Evolutionary conservation across 1,140 invertebrate genomes (phyloP).

Genomic region (Melitaea cinxia): DNA sequence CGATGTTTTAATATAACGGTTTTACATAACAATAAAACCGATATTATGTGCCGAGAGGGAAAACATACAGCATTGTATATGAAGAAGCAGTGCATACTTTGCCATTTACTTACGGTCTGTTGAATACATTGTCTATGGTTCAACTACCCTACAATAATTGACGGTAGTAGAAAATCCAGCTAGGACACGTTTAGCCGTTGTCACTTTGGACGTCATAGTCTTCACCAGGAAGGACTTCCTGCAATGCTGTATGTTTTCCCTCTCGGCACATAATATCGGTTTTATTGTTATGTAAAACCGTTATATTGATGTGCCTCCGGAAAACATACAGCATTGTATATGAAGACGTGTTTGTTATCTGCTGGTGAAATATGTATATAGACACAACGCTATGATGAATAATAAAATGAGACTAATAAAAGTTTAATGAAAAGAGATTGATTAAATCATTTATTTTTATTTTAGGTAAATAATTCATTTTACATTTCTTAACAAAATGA

Average conservation of each 20-base stretch:
- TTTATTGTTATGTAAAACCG: not conserved
- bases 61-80: not conserved
- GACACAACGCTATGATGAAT: conserved; percentile 25
- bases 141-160: too few relatives aligned
- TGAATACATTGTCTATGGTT: too few relatives aligned
- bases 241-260: too few relatives aligned
- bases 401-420: not conserved
- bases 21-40: conserved; percentile 1
- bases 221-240: conserved; percentile 12
- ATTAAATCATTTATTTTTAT: too few relatives aligned
- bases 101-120: not conserved
- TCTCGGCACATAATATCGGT: too few relatives aligned
- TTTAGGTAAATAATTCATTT: too few relatives aligned
- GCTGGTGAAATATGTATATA: conserved; percentile 9
- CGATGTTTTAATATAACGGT: not conserved
- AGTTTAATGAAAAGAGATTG: too few relatives aligned
- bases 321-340: too few relatives aligned
- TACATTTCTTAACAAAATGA: too few relatives aligned
- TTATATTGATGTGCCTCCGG: conserved; percentile 16
- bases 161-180: too few relatives aligned
- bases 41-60: conserved; percentile 1
- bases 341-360: conserved; percentile 37
- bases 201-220: not conserved
- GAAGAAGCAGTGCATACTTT: not conserved
- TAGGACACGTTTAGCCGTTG: too few relatives aligned